Evolutionary conservation across 2,797 vertebrate genomes (phyloP).

Genomic region (Manis javanica): DNA sequence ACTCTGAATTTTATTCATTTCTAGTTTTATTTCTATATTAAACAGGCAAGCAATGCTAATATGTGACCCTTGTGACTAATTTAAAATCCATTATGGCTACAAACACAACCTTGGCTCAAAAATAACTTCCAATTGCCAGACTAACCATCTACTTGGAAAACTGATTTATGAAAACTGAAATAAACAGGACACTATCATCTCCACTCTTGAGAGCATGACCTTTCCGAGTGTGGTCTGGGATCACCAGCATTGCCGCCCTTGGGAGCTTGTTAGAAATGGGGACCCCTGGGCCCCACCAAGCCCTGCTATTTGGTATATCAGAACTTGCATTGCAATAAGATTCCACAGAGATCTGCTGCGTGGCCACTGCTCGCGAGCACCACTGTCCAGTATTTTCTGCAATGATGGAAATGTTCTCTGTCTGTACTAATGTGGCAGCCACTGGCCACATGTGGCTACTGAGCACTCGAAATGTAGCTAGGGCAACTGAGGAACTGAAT

Average conservation of each 20-base stretch:
- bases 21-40: not conserved
- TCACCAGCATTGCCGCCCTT: not conserved
- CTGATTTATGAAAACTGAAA: not conserved
- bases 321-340: not conserved
- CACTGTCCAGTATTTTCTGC: not conserved
- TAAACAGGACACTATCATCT: not conserved
- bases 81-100: not conserved
- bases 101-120: not conserved
- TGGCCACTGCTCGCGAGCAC: not conserved
- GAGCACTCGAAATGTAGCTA: not conserved
- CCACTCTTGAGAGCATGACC: not conserved
- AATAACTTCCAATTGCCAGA: constrained; percentile 8
- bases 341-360: not conserved
- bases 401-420: not conserved
- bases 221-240: not conserved
- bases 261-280: not conserved
- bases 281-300: not conserved
- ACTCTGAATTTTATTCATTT: not conserved
- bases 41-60: not conserved
- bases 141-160: not conserved
- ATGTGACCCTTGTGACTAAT: not conserved
- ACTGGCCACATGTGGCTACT: not conserved
- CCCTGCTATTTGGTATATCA: not conserved
- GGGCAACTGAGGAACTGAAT: not conserved
- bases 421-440: not conserved